Evolutionary conservation across 2,113 vertebrate species (phyloP), one percentile per base, ranked within the genome.

Genomic region (Trematomus loennbergii): DNA sequence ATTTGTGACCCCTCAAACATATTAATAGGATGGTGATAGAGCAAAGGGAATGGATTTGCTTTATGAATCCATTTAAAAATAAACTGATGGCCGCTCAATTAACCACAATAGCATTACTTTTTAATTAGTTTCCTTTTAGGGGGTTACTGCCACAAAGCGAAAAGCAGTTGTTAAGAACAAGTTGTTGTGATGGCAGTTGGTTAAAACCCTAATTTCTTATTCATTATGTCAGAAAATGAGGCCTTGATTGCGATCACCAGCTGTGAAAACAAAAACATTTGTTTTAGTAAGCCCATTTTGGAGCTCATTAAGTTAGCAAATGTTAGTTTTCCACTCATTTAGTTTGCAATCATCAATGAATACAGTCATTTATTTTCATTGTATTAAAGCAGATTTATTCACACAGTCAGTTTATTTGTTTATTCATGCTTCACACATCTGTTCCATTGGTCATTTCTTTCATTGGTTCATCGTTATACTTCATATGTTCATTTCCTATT

Each of bases 91-190:
- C 20, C 16, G 50, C 55, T 61, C 36, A 88, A 91, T 84, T 49
- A 81, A 54, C 62, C 85, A 77, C 63, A 76, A 79, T 40, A 50
- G 53, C 62, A 87, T 80, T 80, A 85, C 73, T 83, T 83, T 84
- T 87, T 82, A 82, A 83, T 90, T 66, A 74, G 63, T 74, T 75
- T 61, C 8, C 17, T 86, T 79, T 83, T 60, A 55, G 57, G 20
- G 58, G 72, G 65, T 59, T 72, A 33, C 52, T 49, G 78, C 52
- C 59, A 79, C 64, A 60, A 49, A 63, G 74, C 74, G 53, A 72
- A 68, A 55, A 61, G 48, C 63, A 45, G 25, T 61, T 72, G 61
- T 48, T 59, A 60, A 25, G 16, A 79, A 67, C 13, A 57, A 75
- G 63, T 65, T 67, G 67, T 77, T 67, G 57, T 55, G 25, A 33